Evolutionary conservation across 2,888 invertebrate genomes (phyloP), one percentile per base, ranked within the genome.

Genomic region (Drosophila helvetica): DNA sequence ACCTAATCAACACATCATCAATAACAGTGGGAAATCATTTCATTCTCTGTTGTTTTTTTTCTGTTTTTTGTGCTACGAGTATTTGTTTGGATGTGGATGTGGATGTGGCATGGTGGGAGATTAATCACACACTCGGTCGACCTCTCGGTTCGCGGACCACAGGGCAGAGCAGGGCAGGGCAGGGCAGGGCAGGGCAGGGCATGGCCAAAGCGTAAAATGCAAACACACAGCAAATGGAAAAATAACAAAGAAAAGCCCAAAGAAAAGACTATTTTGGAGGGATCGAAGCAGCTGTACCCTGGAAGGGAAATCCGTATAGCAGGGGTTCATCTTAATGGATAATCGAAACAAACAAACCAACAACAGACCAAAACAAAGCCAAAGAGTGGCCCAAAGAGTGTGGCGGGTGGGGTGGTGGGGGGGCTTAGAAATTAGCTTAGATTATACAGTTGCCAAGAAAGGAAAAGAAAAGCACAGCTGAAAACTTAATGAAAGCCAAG

Each of bases 1-100:
- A 86, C 84, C 78, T 90, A 90, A 90, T 90, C 89, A 90, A 90
- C 89, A 90, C 85, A 89, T 90, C 88, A 89, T 90, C 88, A 88
- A 83, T 88, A 90, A 89, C 88, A 85, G 85, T 79, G 85, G 87
- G 87, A 86, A 78, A 81, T 81, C 81, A 79, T 88, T 81, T 77
- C 77, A 71, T 22, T 53, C 15, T 9, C 18, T 5, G n/a, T 33
- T 19, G 33, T 51, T 33, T 8, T 52, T 59, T 56, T 52, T 65
- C 55, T 66, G 19, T 43, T 25, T 55, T 10, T 38, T 3, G 33
- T 12, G 30, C 30, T 10, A 33, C 33, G 57, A 51, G 62, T 67
- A 57, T 42, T 25, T 54, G 61, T 69, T 54, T 74, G 80, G 61
- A 74, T 74, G 78, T 6, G 74, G 61, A 22, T 1, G 25, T 25